Evolutionary conservation across 2,888 invertebrate genomes (phyloP), one percentile per base, ranked within the genome.

Genomic region (Trachelus tabidus): DNA sequence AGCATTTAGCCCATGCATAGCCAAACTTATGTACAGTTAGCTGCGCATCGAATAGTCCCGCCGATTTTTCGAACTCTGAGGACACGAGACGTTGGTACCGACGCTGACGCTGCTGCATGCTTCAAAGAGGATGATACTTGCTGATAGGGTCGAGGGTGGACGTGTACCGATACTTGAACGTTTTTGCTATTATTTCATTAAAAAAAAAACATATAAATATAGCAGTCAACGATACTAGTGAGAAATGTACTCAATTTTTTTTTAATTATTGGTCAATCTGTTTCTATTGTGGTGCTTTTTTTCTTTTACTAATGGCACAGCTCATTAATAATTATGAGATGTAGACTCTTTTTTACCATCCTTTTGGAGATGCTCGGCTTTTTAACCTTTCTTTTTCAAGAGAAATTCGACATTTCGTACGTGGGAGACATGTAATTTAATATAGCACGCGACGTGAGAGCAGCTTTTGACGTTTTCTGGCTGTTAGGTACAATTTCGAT

Each of bases 11-110:
- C 84, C 85, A 85, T 84, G 86, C 89, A 87, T 88, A 89, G 89
- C 87, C 88, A 86, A 90, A 90, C 87, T 90, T 89, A 86, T 87
- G 88, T 88, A 90, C 89, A 88, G 88, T 90, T 89, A 87, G 85
- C 78, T 76, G 85, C 86, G 86, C 86, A 85, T 87, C 87, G 81
- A 88, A 88, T 85, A 83, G 85, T 85, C 84, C 79, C 83, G 84
- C 81, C 83, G 81, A 87, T 85, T 86, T 86, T 86, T 85, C 84
- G 83, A 77, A 80, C 81, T 56, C 56, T 23, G 23, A 56, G 23
- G 23, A 23, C 56, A 1, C 23, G 23, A 56, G 56, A 23, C 56
- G 1, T 56, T 56, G 56, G 56, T 56, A 56, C 56, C 56, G 56
- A 56, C 0, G 56, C 56, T 56, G 56, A 56, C 56, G 56, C 23